A percentile compares a stretch with the other conserved stretches of the same genome.
Conservation (phyloP, 2,888 invertebrate species). For the Parochlus steinenii region DNA sequence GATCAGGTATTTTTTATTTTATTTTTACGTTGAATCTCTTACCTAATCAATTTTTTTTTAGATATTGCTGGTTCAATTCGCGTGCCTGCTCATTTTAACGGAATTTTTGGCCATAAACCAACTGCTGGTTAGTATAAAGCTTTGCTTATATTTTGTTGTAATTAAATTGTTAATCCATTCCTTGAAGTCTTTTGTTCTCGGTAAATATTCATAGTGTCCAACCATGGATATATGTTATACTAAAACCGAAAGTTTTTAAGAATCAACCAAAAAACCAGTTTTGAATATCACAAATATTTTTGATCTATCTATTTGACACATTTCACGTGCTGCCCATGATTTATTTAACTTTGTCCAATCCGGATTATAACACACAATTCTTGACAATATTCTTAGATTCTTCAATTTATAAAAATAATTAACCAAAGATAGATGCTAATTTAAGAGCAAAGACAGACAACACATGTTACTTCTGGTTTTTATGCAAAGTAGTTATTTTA, state of each 20-base stretch:
- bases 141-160: not conserved
- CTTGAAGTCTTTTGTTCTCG: not conserved
- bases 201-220: not conserved
- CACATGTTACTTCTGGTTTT: too few relatives aligned
- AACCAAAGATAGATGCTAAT: too few relatives aligned
- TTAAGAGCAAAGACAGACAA: too few relatives aligned
- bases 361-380: too few relatives aligned
- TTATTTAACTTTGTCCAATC: too few relatives aligned
- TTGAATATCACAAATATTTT: too few relatives aligned
- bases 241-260: not conserved
- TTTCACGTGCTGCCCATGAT: too few relatives aligned
- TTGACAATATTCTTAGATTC: too few relatives aligned
- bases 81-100: slow-evolving; percentile 70
- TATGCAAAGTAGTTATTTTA: too few relatives aligned
- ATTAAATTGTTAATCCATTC: not conserved
- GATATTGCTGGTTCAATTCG: slow-evolving; percentile 82
- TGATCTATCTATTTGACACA: too few relatives aligned
- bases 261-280: not conserved
- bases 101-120: slow-evolving; percentile 77
- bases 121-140: slow-evolving; percentile 38
- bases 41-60: not conserved
- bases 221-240: not conserved
- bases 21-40: not conserved
- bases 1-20: slow-evolving; percentile 33
- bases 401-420: too few relatives aligned